A percentile compares a stretch with the other conserved stretches of the same genome.
Conservation (phyloP, 1,140 invertebrate species). For the Sogatella furcifera region DNA sequence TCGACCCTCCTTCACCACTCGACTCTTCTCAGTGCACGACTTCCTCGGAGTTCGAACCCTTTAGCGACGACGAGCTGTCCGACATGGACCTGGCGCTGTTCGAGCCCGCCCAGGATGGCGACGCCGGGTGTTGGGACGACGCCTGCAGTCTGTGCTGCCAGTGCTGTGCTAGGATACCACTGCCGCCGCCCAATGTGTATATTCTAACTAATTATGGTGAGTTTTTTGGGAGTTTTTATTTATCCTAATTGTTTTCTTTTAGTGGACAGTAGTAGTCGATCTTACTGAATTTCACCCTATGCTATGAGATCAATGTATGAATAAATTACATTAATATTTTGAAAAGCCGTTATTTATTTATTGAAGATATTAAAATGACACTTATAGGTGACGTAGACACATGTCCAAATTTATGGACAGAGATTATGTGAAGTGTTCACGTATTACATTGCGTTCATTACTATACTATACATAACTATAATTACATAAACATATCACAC, state of each 20-base stretch:
- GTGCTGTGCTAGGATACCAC: not conserved
- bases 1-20: constrained; percentile 9
- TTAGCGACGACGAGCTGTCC: constrained; percentile 46
- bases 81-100: constrained; percentile 54
- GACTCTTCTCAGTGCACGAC: constrained; percentile 22
- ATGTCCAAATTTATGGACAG: no score
- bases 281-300: no score
- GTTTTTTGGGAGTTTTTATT: not conserved
- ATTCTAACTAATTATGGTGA: constrained; percentile 8
- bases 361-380: no score
- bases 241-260: not conserved
- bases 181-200: constrained; percentile 20
- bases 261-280: no score
- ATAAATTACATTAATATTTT: no score
- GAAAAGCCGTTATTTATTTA: no score
- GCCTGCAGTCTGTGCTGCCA: not conserved
- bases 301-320: no score
- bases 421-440: no score
- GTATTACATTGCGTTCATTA: no score
- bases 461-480: no score
- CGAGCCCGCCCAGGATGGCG: constrained; percentile 39
- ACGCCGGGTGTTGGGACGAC: constrained; percentile 17
- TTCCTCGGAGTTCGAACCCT: constrained; percentile 41
- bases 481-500: no score
- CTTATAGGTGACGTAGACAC: no score